A percentile compares a stretch with the other conserved stretches of the same genome.
phyloP scores from a whole-genome alignment of 2,888 invertebrate species.

The Adelphocoris suturalis region DNA sequence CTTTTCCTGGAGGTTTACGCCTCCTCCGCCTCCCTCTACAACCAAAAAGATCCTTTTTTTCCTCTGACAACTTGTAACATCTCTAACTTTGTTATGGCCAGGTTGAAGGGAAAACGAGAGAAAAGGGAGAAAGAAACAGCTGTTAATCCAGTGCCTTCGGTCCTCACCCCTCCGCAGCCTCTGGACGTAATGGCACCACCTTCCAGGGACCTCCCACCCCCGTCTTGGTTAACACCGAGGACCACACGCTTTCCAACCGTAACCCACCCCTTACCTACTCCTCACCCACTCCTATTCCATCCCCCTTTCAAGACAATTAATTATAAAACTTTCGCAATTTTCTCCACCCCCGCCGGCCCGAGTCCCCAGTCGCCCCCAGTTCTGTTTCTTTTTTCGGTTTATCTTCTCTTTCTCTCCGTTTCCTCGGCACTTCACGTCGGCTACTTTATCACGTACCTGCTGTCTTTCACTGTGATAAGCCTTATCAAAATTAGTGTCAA shows the following conservation, averaged over 20 bases:
- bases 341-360: conserved; percentile 45
- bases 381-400: background rate
- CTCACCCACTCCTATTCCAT: background rate
- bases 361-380: background rate
- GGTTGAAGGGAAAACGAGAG: background rate
- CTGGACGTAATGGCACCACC: conserved; percentile 31
- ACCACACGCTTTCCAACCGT: conserved; percentile 47
- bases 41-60: background rate
- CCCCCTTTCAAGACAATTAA: conserved; percentile 67
- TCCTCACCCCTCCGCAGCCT: background rate
- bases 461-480: background rate
- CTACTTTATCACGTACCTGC: conserved; percentile 31
- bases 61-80: conserved; percentile 66
- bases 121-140: conserved; percentile 67
- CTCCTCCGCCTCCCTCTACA: background rate
- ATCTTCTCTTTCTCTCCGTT: background rate
- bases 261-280: no score
- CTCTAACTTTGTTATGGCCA: conserved; percentile 67
- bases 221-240: conserved; percentile 68
- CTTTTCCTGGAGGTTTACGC: conserved; percentile 20
- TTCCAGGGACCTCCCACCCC: background rate
- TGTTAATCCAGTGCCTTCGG: conserved; percentile 63
- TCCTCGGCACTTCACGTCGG: background rate
- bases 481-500: conserved; percentile 18
- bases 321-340: conserved; percentile 73